These are phyloP conservation scores for Centruroides vittatus DNA, from an alignment of 1,140 invertebrate species.

Conservation along the genomic window DNA sequence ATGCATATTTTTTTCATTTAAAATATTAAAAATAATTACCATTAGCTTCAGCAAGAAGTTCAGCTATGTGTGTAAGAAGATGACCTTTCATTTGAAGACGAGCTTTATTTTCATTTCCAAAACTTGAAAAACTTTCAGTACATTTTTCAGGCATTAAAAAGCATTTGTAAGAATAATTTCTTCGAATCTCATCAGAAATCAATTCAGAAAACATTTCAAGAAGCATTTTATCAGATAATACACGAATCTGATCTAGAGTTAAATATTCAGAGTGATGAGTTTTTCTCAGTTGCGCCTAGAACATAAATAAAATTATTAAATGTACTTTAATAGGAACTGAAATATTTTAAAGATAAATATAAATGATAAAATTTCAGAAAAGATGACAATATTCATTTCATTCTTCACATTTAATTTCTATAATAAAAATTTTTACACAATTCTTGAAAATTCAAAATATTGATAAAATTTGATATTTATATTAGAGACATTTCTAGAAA, in stretches of 20 bases:
- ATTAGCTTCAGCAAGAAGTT: constrained; percentile 18
- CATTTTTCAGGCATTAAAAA: constrained; percentile 35
- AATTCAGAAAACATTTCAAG: constrained; percentile 42
- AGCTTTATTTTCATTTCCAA: constrained; percentile 41
- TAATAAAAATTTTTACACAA: too few relatives aligned
- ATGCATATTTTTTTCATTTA: not conserved
- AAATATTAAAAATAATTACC: not conserved
- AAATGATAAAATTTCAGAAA: too few relatives aligned
- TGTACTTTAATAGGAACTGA: too few relatives aligned
- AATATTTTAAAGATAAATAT: too few relatives aligned
- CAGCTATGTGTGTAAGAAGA: constrained; percentile 34
- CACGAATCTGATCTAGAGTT: constrained; percentile 33
- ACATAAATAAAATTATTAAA: too few relatives aligned
- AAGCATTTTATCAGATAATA: constrained; percentile 37
- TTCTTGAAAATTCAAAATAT: too few relatives aligned
- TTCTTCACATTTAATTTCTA: too few relatives aligned
- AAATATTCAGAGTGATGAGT: constrained; percentile 20
- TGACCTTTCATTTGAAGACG: constrained; percentile 39
- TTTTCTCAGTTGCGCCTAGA: too few relatives aligned
- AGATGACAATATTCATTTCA: too few relatives aligned
- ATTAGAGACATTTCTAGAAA: too few relatives aligned
- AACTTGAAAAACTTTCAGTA: constrained; percentile 37
- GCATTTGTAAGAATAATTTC: constrained; percentile 41
- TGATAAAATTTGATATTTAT: too few relatives aligned
- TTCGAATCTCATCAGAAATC: constrained; percentile 39